These are phyloP conservation scores for Tineola bisselliella DNA, from an alignment of 2,888 invertebrate genomes.

Conservation along the genomic window DNA sequence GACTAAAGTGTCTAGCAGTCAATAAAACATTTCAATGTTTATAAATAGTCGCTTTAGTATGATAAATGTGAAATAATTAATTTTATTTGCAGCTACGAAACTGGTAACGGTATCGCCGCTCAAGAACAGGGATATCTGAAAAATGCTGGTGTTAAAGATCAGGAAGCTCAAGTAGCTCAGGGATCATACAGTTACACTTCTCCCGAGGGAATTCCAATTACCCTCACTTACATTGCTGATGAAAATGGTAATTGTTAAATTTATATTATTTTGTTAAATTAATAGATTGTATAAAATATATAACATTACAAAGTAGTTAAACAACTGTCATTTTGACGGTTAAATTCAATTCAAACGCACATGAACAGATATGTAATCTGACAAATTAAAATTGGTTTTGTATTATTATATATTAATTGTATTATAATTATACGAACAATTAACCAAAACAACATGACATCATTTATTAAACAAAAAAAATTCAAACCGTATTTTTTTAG, in stretches of 20 bases:
- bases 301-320: too few species aligned
- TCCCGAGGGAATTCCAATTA: constrained; percentile 75
- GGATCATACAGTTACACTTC: constrained; percentile 77
- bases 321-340: too few species aligned
- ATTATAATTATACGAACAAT: too few species aligned
- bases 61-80: background rate
- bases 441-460: too few species aligned
- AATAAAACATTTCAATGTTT: background rate
- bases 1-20: too few species aligned
- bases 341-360: too few species aligned
- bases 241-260: constrained; percentile 71
- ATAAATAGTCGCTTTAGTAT: background rate
- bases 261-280: too few species aligned
- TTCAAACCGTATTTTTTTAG: constrained; percentile 28
- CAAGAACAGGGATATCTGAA: constrained; percentile 77
- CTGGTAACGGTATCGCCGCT: constrained; percentile 77
- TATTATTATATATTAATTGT: too few species aligned
- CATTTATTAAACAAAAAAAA: background rate
- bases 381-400: too few species aligned
- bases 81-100: constrained; percentile 69
- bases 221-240: constrained; percentile 74
- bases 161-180: constrained; percentile 73
- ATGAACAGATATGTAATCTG: too few species aligned
- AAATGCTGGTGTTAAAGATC: constrained; percentile 73
- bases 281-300: too few species aligned